These are phyloP conservation scores for Anas flavirostris DNA, from an alignment of 2,797 vertebrate genomes.

Conservation along the genomic window DNA sequence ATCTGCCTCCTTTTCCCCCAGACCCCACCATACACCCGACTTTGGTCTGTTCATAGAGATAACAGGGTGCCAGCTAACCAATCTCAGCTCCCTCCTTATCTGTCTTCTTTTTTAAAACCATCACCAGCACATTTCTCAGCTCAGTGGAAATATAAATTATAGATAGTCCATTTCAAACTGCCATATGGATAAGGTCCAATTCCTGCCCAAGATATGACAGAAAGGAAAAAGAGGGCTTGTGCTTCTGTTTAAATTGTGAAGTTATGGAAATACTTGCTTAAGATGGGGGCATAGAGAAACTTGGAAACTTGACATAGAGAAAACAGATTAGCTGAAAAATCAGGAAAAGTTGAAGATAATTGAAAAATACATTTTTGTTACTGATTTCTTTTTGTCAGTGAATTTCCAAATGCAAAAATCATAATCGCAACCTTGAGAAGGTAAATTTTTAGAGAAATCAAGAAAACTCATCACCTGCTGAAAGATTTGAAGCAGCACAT, in stretches of 20 bases:
- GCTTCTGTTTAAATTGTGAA: background rate
- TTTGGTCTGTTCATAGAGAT: conserved; percentile 3
- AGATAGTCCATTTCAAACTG: conserved; percentile 29
- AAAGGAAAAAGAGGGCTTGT: background rate
- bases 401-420: background rate
- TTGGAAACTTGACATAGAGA: background rate
- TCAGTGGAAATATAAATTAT: conserved; percentile 34
- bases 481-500: background rate
- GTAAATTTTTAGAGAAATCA: background rate
- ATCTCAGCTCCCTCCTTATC: conserved; percentile 4
- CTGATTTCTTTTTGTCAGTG: background rate
- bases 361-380: background rate
- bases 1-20: background rate
- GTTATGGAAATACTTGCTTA: background rate
- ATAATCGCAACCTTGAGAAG: background rate
- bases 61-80: background rate
- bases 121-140: background rate
- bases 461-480: background rate
- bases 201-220: background rate
- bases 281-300: background rate
- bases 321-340: background rate
- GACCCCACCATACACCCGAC: background rate
- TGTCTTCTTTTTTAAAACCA: background rate
- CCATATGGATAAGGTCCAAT: background rate
- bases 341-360: background rate